Evolutionary conservation across 37 sponge, comb jelly and placozoan species (phyloP), one percentile per base, ranked within the genome.

Genomic region (Dysidea cf. avara): DNA sequence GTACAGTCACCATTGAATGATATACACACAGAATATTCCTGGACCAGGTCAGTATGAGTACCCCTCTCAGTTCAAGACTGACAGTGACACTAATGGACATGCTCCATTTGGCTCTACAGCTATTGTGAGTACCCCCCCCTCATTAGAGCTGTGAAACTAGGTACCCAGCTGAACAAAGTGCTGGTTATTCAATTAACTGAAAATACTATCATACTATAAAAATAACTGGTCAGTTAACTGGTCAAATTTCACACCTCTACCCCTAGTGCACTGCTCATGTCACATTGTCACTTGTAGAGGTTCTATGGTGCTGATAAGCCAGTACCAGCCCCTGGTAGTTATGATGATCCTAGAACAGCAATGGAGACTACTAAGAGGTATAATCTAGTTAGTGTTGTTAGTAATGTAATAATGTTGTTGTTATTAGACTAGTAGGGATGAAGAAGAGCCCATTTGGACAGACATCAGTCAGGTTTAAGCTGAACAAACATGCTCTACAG

Each of bases 381-480:
- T 29, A 54, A 5, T 36, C 2, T 22, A 12, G 29, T 7, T n/a
- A n/a, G n/a, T n/a, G 60, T 3, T 26, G 25, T 13, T 12, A 25
- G 60, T 7, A 65, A 14, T 39, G 4, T 22, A 0, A 21, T 35
- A 61, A 29, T 64, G 36, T 74, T 53, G 29, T 21, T 50, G 25
- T 18, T 61, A 0, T 5, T 54, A 88, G 87, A 39, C 9, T 79
- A 9, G 66, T 59, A 65, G 92, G 92, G 35, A 36, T 85, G 58
- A 88, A 74, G 48, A 88, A 66, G 67, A 84, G 84, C 62, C 95
- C 98, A 0, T 97, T 97, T 83, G 92, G 98, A 35, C 94, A 97
- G 80, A 79, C 90, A 3, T 84, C 98, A 20, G 77, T 75, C 0
- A 71, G 98, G 20, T 97, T 97, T 77, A 91, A 69, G 68, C 60